phyloP scores from a whole-genome alignment of 2,888 invertebrate genomes.

The Iphiclides podalirius region DNA sequence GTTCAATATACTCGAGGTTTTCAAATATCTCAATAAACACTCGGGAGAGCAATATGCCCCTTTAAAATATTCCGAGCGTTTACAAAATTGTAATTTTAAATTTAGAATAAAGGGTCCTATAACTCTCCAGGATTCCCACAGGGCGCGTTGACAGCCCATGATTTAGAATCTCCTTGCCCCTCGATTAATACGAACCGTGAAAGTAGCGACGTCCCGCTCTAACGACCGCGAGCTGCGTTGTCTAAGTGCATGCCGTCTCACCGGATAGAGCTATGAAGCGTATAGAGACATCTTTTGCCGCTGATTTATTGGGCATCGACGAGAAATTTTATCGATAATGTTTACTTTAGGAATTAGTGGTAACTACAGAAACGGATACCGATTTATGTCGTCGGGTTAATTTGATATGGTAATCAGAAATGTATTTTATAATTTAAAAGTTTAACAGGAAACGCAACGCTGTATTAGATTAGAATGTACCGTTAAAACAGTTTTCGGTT shows the following conservation, averaged over 20 bases:
- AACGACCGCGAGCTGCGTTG: constrained; percentile 30
- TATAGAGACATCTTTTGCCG: constrained; percentile 70
- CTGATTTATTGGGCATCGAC: constrained; percentile 65
- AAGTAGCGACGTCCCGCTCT: constrained; percentile 50
- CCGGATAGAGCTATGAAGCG: constrained; percentile 56
- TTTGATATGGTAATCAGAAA: constrained; percentile 55
- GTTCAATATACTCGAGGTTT: constrained; percentile 18
- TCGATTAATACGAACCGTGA: constrained; percentile 66
- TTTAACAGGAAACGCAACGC: constrained; percentile 33
- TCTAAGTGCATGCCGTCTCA: constrained; percentile 36
- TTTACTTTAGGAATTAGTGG: constrained; percentile 76
- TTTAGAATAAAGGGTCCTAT: constrained; percentile 77
- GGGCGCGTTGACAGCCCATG: constrained; percentile 76
- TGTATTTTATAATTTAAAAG: constrained; percentile 35
- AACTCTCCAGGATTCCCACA: constrained; percentile 77
- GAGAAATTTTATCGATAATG: constrained; percentile 71
- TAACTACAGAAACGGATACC: constrained; percentile 54
- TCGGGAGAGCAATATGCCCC: constrained; percentile 58
- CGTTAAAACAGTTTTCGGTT: no score
- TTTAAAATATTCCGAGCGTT: constrained; percentile 70
- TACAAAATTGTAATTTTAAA: constrained; percentile 77
- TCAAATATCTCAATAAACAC: constrained; percentile 33
- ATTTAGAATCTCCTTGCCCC: constrained; percentile 71
- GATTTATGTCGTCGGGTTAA: constrained; percentile 64
- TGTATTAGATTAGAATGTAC: background rate